phyloP scores from a whole-genome alignment of 2,888 invertebrate genomes.

The Mesorhabditis sp. region DNA sequence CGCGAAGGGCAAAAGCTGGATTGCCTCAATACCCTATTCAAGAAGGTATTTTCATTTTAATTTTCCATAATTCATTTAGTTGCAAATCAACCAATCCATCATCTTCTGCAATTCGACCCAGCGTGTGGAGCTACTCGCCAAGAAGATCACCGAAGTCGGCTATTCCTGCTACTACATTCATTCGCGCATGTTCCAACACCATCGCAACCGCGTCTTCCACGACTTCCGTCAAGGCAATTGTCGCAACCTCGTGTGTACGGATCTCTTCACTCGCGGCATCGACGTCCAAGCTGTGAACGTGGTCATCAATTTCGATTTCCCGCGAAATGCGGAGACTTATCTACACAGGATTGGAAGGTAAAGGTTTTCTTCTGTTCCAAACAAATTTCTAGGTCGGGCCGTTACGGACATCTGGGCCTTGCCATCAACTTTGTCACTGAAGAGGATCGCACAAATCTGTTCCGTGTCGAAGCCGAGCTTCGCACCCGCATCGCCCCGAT shows the following conservation, averaged over 20 bases:
- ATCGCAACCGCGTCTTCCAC: constrained; percentile 94
- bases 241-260: constrained; percentile 86
- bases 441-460: constrained; percentile 93
- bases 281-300: constrained; percentile 99
- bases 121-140: constrained; percentile 94
- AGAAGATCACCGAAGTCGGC: constrained; percentile 98
- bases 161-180: constrained; percentile 99
- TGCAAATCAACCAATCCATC: constrained; percentile 97
- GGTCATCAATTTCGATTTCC: constrained; percentile 99
- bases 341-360: constrained; percentile 97
- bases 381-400: constrained; percentile 46
- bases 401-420: constrained; percentile 97
- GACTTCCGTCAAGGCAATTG: constrained; percentile 96
- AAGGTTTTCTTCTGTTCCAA: background rate
- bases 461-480: constrained; percentile 96
- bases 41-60: constrained; percentile 69
- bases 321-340: constrained; percentile 98
- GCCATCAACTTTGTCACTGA: constrained; percentile 99
- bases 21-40: constrained; percentile 97
- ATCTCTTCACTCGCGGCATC: constrained; percentile 94
- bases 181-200: constrained; percentile 96
- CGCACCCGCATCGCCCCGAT: constrained; percentile 99
- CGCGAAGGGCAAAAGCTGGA: constrained; percentile 99
- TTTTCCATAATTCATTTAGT: constrained; percentile 64
- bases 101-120: constrained; percentile 99